phyloP scores from a whole-genome alignment of 2,797 vertebrate genomes.

The Paratrypauchen microcephalus region DNA sequence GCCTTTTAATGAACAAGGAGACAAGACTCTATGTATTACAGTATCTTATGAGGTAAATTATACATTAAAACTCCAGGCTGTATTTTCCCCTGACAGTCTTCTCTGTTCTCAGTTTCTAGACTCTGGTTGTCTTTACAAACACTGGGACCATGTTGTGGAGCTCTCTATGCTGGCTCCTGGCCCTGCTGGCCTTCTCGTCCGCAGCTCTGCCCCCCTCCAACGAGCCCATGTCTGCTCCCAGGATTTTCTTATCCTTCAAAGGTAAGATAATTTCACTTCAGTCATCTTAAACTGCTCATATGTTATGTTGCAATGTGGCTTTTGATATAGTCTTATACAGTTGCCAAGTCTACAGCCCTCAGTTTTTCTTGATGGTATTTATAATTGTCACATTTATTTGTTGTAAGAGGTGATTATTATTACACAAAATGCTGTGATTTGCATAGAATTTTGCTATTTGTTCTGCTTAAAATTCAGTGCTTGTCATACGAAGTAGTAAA shows the following conservation, averaged over 20 bases:
- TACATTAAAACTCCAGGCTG: slow-evolving; percentile 10
- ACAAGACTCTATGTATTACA: neutral
- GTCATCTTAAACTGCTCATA: slow-evolving; percentile 19
- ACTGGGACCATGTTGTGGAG: slow-evolving; percentile 73
- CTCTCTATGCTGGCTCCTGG: slow-evolving; percentile 74
- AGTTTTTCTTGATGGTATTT: neutral
- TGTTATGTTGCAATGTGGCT: neutral
- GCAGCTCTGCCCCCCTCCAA: slow-evolving; percentile 57
- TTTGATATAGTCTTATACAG: neutral
- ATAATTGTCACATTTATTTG: neutral
- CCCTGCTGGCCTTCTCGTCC: slow-evolving; percentile 71
- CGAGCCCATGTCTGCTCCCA: slow-evolving; percentile 76
- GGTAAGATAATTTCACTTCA: slow-evolving; percentile 64
- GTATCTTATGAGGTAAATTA: neutral
- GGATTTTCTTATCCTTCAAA: slow-evolving; percentile 85
- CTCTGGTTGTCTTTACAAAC: slow-evolving; percentile 61
- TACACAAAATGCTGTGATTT: neutral
- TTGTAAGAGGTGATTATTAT: neutral
- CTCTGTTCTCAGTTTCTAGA: slow-evolving; percentile 64
- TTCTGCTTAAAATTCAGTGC: neutral
- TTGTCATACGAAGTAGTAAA: neutral
- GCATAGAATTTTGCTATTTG: neutral
- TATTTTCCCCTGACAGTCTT: slow-evolving; percentile 31
- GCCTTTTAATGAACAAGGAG: neutral
- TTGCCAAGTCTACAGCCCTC: neutral